Percentiles rank a stretch among this genome's conserved stretches.
Conservation (phyloP, 1,140 invertebrate species). For the Drosophila saltans region DNA sequence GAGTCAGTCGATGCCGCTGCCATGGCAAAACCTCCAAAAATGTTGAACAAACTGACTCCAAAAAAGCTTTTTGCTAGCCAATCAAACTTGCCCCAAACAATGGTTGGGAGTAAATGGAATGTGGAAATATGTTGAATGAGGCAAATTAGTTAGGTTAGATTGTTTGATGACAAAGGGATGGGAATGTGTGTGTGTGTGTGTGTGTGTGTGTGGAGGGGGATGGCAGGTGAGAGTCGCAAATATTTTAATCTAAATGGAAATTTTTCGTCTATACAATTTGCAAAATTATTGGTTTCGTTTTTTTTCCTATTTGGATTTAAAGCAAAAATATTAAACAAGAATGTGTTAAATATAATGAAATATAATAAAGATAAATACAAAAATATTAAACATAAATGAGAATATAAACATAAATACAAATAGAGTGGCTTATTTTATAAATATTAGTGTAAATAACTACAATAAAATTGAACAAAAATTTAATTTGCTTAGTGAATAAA, state of each 20-base stretch:
- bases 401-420: too few relatives aligned
- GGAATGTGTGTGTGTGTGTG: not conserved
- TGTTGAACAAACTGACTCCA: slow-evolving; percentile 36
- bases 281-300: slow-evolving; percentile 1
- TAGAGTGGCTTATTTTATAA: too few relatives aligned
- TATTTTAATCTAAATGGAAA: slow-evolving; percentile 63
- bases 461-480: too few relatives aligned
- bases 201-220: not conserved
- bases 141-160: slow-evolving; percentile 48
- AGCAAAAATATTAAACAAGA: not conserved
- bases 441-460: too few relatives aligned
- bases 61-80: slow-evolving; percentile 55
- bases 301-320: not conserved
- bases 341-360: not conserved
- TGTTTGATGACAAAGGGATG: not conserved
- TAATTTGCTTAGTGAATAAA: too few relatives aligned
- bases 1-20: slow-evolving; percentile 14
- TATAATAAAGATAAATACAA: slow-evolving; percentile 2
- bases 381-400: not conserved
- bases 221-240: not conserved
- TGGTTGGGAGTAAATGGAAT: slow-evolving; percentile 39
- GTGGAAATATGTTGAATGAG: slow-evolving; percentile 24
- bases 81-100: slow-evolving; percentile 50
- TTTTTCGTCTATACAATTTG: slow-evolving; percentile 21
- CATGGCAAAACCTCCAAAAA: slow-evolving; percentile 16